A percentile compares a stretch with the other conserved stretches of the same genome.
phyloP scores from a whole-genome alignment of 2,113 vertebrate genomes.

The Dunckerocampus dactyliophorus region DNA sequence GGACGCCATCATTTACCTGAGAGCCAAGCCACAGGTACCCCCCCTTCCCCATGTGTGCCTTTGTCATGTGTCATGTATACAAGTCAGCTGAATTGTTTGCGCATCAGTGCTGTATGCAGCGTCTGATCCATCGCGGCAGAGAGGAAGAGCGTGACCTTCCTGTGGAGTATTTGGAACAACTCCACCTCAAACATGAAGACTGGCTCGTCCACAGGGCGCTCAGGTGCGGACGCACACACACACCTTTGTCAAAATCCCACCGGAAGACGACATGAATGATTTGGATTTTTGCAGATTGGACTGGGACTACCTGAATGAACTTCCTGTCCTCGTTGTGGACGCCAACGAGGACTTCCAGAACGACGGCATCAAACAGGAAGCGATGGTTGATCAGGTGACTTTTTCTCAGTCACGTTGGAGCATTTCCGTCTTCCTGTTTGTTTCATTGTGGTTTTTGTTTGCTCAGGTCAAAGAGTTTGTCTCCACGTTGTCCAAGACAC shows the following conservation, averaged over 20 bases:
- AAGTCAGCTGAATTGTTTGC: conserved; percentile 4
- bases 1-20: conserved; percentile 81
- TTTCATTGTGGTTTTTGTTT: not conserved
- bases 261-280: no score
- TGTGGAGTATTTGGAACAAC: conserved; percentile 81
- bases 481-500: conserved; percentile 41
- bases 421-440: not conserved
- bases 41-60: no score
- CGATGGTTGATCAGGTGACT: conserved; percentile 70
- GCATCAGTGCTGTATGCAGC: conserved; percentile 80
- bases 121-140: conserved; percentile 73
- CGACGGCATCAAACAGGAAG: conserved; percentile 78
- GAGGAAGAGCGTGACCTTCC: conserved; percentile 80
- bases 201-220: conserved; percentile 77
- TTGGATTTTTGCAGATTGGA: conserved; percentile 65
- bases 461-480: conserved; percentile 65
- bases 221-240: conserved; percentile 55
- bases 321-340: conserved; percentile 77
- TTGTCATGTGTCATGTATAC: not conserved
- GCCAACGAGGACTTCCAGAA: conserved; percentile 82
- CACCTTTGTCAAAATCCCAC: not conserved
- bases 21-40: conserved; percentile 76
- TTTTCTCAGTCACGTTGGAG: not conserved
- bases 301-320: conserved; percentile 75
- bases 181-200: conserved; percentile 81